Percentiles rank a stretch among this genome's conserved stretches.
Evolutionary conservation across 2,113 vertebrate species (phyloP).

Genomic region (Equus quagga): DNA sequence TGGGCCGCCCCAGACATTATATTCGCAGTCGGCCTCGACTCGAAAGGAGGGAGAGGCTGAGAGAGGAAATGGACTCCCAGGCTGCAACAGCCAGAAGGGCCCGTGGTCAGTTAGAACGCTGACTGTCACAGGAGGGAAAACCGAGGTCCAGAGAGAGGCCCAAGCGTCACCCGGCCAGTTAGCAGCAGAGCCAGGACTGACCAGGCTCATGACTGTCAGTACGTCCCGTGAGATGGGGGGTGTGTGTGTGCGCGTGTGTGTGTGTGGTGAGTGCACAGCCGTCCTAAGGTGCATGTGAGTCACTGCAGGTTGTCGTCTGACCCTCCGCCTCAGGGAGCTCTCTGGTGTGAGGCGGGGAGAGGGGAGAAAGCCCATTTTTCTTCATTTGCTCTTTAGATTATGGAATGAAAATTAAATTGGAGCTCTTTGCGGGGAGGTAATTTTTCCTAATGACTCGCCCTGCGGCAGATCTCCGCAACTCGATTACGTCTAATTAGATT

Average conservation of each 20-base stretch:
- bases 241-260: not conserved
- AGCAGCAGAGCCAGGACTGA: not conserved
- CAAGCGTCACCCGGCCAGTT: not conserved
- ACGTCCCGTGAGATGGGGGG: no score
- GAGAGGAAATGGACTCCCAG: not conserved
- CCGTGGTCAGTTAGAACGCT: not conserved
- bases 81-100: not conserved
- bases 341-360: not conserved
- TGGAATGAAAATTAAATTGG: conserved; percentile 50
- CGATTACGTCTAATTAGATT: conserved; percentile 86
- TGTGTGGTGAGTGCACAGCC: not conserved
- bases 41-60: not conserved
- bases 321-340: not conserved
- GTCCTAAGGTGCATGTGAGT: accelerated
- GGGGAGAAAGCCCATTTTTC: conserved; percentile 51
- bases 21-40: not conserved
- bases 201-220: not conserved
- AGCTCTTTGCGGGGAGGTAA: conserved; percentile 27
- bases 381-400: conserved; percentile 82
- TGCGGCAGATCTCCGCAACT: conserved; percentile 47
- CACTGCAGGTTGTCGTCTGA: not conserved
- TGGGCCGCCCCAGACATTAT: not conserved
- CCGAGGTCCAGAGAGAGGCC: not conserved
- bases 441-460: conserved; percentile 50
- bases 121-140: not conserved